These are phyloP conservation scores for Tetropium fuscum DNA, from an alignment of 2,888 invertebrate species.

Conservation along the genomic window DNA sequence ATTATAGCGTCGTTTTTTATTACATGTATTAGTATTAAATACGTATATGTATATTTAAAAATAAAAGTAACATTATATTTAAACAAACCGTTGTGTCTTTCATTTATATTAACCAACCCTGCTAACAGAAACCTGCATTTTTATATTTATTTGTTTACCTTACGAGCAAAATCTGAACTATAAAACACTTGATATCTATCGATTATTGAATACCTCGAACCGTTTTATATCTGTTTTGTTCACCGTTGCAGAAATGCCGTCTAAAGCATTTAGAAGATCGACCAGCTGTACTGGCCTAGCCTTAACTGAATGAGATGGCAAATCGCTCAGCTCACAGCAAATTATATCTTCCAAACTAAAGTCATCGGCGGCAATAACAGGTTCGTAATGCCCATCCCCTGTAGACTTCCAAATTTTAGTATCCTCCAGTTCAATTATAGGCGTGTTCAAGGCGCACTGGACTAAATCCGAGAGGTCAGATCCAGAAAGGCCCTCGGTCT, in stretches of 20 bases:
- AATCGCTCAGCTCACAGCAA: conserved; percentile 47
- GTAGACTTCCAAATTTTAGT: conserved; percentile 61
- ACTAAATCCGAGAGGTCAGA: conserved; percentile 69
- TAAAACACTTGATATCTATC: too few relatives aligned
- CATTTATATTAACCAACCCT: too few relatives aligned
- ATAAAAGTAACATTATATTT: conserved; percentile 25
- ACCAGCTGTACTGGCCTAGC: conserved; percentile 51
- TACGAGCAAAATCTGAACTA: too few relatives aligned
- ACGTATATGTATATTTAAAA: conserved; percentile 30
- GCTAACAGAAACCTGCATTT: too few relatives aligned
- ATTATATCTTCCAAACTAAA: conserved; percentile 35
- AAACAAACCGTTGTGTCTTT: neutral
- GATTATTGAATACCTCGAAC: conserved; percentile 47
- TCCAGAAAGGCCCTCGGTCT: conserved; percentile 69
- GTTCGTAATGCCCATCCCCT: conserved; percentile 53
- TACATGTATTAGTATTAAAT: conserved; percentile 28
- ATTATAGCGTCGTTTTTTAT: conserved; percentile 6
- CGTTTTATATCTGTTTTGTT: conserved; percentile 49
- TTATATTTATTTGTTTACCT: neutral
- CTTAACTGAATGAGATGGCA: conserved; percentile 55
- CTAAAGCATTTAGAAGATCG: conserved; percentile 57
- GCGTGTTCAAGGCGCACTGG: conserved; percentile 56
- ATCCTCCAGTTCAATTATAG: conserved; percentile 66
- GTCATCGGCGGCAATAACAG: conserved; percentile 40
- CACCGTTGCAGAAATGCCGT: conserved; percentile 54